Conservation (phyloP, 1,140 invertebrate genomes). For the Tetranychus urticae region DNA sequence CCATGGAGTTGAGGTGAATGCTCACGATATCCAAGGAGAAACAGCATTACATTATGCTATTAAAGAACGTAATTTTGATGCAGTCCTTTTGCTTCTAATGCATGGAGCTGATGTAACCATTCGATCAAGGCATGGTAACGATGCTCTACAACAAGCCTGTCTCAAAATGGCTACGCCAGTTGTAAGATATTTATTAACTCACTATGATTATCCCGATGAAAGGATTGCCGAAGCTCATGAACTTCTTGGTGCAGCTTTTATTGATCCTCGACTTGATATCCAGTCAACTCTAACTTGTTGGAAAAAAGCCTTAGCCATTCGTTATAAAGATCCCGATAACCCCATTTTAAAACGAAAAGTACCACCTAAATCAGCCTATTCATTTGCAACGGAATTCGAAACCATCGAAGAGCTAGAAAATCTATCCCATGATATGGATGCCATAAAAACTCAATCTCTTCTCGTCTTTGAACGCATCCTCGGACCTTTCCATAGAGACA, state of each 20-base stretch:
- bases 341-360: constrained; percentile 18
- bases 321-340: constrained; percentile 13
- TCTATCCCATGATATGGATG: constrained; percentile 45
- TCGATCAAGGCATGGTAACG: constrained; percentile 54
- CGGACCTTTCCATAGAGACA: constrained; percentile 54
- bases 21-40: constrained; percentile 66
- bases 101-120: constrained; percentile 33
- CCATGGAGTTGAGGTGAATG: constrained; percentile 49
- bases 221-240: constrained; percentile 56
- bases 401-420: constrained; percentile 40
- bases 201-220: constrained; percentile 33
- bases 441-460: constrained; percentile 52
- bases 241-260: constrained; percentile 52
- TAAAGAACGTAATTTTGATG: constrained; percentile 60
- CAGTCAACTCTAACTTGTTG: constrained; percentile 26
- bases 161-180: constrained; percentile 60
- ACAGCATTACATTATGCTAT: constrained; percentile 82
- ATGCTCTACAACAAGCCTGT: constrained; percentile 69
- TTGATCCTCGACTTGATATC: constrained; percentile 48
- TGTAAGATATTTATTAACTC: constrained; percentile 43
- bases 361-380: constrained; percentile 32
- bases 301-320: constrained; percentile 28
- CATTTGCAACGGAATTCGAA: constrained; percentile 40
- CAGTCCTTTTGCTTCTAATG: constrained; percentile 50
- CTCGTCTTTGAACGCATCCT: constrained; percentile 57